A percentile compares a stretch with the other conserved stretches of the same genome.
phyloP scores from a whole-genome alignment of 2,888 invertebrate species.

The Leistus spinibarbis region DNA sequence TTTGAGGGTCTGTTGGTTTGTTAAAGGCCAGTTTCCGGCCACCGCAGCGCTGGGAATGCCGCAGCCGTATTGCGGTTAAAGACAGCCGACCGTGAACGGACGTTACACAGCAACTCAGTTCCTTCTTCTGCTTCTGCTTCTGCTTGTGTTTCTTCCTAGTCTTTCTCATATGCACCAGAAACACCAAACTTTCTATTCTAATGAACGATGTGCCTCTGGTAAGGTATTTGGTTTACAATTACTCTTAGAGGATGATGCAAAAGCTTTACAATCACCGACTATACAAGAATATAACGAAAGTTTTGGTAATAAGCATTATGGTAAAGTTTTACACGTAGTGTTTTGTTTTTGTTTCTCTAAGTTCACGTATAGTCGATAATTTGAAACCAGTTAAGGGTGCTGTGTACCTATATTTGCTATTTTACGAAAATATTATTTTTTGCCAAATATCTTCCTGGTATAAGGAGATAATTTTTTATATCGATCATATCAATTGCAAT shows the following conservation, averaged over 20 bases:
- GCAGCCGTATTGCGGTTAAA: not conserved
- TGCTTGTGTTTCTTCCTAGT: too few species aligned
- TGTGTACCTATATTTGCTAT: too few species aligned
- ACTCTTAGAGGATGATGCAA: not conserved
- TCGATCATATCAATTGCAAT: too few species aligned
- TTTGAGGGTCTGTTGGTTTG: slow-evolving; percentile 19
- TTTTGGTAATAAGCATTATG: not conserved
- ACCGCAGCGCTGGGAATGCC: not conserved
- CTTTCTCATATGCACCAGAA: not conserved
- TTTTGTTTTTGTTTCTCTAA: not conserved
- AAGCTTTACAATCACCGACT: not conserved
- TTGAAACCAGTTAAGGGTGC: too few species aligned
- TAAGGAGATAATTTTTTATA: too few species aligned
- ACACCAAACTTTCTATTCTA: not conserved
- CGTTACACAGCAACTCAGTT: not conserved
- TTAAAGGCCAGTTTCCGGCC: slow-evolving; percentile 15
- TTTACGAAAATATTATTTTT: too few species aligned
- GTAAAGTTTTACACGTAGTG: not conserved
- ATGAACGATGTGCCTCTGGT: not conserved
- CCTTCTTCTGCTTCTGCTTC: too few species aligned
- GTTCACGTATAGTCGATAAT: not conserved
- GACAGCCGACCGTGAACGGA: not conserved
- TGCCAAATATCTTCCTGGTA: too few species aligned
- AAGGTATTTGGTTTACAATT: not conserved
- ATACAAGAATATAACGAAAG: not conserved